phyloP scores from a whole-genome alignment of 2,113 vertebrate species.

The Ctenomys sociabilis region DNA sequence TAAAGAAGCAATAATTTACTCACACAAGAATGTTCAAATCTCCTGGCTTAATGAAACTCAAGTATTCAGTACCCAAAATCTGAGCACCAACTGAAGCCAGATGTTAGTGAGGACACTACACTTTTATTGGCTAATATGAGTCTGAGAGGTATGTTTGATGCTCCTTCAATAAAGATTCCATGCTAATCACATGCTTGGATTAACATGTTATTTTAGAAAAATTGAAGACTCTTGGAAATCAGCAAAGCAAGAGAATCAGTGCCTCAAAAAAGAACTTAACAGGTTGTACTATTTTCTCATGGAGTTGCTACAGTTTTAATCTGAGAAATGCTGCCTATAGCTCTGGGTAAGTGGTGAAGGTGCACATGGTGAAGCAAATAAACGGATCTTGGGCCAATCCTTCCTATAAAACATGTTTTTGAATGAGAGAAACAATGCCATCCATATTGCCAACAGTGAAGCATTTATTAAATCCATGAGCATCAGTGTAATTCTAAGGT shows the following conservation, averaged over 20 bases:
- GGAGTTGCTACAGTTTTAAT: neutral
- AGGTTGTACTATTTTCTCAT: neutral
- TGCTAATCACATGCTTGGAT: neutral
- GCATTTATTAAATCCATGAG: neutral
- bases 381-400: neutral
- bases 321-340: neutral
- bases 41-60: constrained; percentile 12
- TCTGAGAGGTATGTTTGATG: neutral
- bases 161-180: neutral
- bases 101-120: neutral
- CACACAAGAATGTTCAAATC: neutral
- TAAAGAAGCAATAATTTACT: neutral
- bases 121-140: neutral
- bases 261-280: neutral
- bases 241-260: neutral
- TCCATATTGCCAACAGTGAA: constrained; percentile 47
- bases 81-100: neutral
- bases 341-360: neutral
- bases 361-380: neutral
- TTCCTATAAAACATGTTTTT: constrained; percentile 36
- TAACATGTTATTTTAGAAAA: constrained; percentile 2
- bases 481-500: constrained; percentile 21
- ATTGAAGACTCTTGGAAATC: neutral
- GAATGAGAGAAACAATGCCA: neutral
- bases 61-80: neutral